A percentile compares a stretch with the other conserved stretches of the same genome.
These are phyloP conservation scores for Pollenia griseotomentosa DNA, from an alignment of 2,888 invertebrate genomes.

Conservation along the genomic window DNA sequence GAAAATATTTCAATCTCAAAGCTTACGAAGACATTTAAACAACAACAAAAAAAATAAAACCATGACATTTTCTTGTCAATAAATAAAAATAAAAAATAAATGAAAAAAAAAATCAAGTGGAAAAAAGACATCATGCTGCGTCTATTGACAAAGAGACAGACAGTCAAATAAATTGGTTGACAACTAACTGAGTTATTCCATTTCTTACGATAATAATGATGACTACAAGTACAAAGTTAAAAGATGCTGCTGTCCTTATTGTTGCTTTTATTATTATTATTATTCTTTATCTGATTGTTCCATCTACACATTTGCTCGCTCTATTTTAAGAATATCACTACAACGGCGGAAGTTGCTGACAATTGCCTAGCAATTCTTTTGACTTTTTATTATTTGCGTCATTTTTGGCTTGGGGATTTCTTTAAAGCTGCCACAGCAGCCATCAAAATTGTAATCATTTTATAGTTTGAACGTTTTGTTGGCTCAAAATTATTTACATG, in stretches of 20 bases:
- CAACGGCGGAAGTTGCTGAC: conserved; percentile 7
- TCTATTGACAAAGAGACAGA: conserved; percentile 58
- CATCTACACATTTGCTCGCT: conserved; percentile 2
- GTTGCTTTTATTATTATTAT: conserved; percentile 29
- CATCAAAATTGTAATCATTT: conserved; percentile 24
- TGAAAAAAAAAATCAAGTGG: conserved; percentile 36
- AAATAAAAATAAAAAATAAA: conserved; percentile 43
- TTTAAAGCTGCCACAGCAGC: conserved; percentile 20
- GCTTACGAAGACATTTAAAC: not conserved
- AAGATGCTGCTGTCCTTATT: conserved; percentile 34
- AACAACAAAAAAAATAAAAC: conserved; percentile 1
- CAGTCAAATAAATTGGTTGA: conserved; percentile 70
- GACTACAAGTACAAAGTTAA: not conserved
- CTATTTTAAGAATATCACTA: conserved; percentile 33
- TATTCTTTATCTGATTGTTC: conserved; percentile 7
- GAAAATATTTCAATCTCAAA: conserved; percentile 57
- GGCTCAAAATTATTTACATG: not conserved
- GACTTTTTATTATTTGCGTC: conserved; percentile 48
- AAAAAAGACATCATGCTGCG: conserved; percentile 65
- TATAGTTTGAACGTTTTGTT: not conserved
- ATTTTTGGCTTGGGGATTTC: conserved; percentile 51
- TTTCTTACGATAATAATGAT: conserved; percentile 47
- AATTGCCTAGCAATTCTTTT: conserved; percentile 40
- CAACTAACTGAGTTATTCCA: conserved; percentile 69
- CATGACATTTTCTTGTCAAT: conserved; percentile 65